Conservation (phyloP, 2,113 vertebrate genomes). For the Cercopithecus mona region DNA sequence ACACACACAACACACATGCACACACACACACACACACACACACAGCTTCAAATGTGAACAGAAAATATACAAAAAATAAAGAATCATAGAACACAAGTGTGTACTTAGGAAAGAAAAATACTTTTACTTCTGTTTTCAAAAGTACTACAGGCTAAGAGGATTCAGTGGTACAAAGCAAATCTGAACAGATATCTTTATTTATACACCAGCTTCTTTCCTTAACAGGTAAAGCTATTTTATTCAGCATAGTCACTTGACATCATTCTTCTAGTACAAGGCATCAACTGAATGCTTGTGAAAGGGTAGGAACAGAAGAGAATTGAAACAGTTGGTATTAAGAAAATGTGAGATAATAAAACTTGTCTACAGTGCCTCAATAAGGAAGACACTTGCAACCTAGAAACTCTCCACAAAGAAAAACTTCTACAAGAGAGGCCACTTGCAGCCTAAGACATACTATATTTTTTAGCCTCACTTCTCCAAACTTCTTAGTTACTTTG, state of each 20-base stretch:
- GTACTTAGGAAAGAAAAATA: conserved; percentile 3
- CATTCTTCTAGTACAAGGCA: neutral
- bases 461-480: conserved; percentile 39
- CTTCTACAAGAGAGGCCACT: neutral
- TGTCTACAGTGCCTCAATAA: neutral
- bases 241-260: neutral
- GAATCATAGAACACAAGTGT: neutral
- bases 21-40: neutral
- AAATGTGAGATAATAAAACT: conserved; percentile 34
- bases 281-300: conserved; percentile 15
- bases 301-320: neutral
- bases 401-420: neutral
- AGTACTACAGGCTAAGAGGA: neutral
- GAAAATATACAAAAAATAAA: conserved; percentile 31
- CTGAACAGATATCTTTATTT: neutral
- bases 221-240: neutral
- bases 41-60: neutral
- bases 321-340: conserved; percentile 13
- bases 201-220: neutral
- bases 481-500: conserved; percentile 19
- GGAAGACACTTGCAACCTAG: neutral
- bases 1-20: neutral
- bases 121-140: conserved; percentile 12
- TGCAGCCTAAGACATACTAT: neutral
- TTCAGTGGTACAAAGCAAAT: neutral